Evolutionary conservation across 2,113 vertebrate genomes (phyloP), one percentile per base, ranked within the genome.

Genomic region (Aythya baeri): DNA sequence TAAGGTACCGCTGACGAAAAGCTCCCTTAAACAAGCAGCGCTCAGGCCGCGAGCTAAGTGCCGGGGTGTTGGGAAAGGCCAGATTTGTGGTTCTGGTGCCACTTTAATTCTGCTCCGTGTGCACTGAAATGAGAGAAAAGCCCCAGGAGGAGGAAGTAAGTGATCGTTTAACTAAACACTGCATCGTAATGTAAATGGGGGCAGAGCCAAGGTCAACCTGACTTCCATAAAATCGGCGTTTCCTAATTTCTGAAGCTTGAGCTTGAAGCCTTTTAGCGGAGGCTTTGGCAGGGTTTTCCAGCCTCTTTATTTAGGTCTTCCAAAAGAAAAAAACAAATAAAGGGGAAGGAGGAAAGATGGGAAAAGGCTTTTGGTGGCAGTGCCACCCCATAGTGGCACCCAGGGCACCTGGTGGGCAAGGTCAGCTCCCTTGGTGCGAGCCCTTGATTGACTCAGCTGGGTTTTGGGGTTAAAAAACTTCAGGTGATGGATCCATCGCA

Each of bases 111-210:
- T 75, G 49, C 57, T 93, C 80, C 34, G 0, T 61, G 76, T 68
- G 66, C 86, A 18, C 70, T 50, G 70, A 54, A 89, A 91, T 16
- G 76, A 97, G 80, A 58, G 73, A 70, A 78, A 61, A 86, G 76
- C 77, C 92, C 74, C 88, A n/a, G 90, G 95, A 97, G 95, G 59
- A 82, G 94, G 66, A n/a, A 95, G 54, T 22, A 65, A 83, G 58
- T 6, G 43, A 91, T 93, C 49, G 44, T 70, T 96, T 94, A 93
- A 88, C 88, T 86, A 90, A 95, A 93, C 57, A 32, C 73, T 46
- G 44, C 73, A 25, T 52, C 9, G 3, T 83, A 88, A 84, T 70
- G 70, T 68, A 81, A 86, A 79, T 79, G 90, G 76, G 70, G 77
- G 88, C 83, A 94, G 76, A 72, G 65, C 0, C 4, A 73, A 84